Conservation (phyloP, 2,797 vertebrate species). For the Acridotheres tristis region DNA sequence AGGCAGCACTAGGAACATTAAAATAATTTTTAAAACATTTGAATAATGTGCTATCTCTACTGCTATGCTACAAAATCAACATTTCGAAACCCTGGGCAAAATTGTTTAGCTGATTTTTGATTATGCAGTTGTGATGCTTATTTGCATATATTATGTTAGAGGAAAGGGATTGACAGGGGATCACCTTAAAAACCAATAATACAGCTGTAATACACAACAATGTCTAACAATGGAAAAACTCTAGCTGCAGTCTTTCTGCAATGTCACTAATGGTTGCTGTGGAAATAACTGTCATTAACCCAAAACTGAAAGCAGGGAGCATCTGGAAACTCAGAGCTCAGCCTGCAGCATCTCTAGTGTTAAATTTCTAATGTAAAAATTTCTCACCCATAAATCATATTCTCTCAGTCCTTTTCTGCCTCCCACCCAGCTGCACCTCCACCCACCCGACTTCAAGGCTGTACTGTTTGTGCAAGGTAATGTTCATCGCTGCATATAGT, state of each 20-base stretch:
- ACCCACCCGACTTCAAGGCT: conserved; percentile 51
- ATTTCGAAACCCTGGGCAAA: background rate
- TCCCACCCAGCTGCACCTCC: conserved; percentile 60
- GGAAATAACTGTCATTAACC: conserved; percentile 24
- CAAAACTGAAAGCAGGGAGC: background rate
- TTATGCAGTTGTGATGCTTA: background rate
- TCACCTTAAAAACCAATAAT: background rate
- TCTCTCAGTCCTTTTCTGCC: conserved; percentile 41
- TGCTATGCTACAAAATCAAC: background rate
- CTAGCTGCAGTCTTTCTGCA: background rate
- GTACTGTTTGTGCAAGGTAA: conserved; percentile 68
- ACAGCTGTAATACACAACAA: background rate
- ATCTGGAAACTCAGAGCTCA: background rate
- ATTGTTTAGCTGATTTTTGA: background rate
- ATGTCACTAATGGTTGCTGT: background rate
- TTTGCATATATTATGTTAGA: background rate
- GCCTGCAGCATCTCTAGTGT: conserved; percentile 13
- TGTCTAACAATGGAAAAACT: background rate
- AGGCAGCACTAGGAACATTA: background rate
- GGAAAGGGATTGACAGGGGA: background rate
- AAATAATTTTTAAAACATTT: background rate
- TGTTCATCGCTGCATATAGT: conserved; percentile 55
- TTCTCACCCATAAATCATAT: conserved; percentile 50
- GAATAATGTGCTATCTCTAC: background rate
- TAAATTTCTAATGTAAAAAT: conserved; percentile 26